phyloP scores from a whole-genome alignment of 2,888 invertebrate species.

The Alloscopus bannaensis region DNA sequence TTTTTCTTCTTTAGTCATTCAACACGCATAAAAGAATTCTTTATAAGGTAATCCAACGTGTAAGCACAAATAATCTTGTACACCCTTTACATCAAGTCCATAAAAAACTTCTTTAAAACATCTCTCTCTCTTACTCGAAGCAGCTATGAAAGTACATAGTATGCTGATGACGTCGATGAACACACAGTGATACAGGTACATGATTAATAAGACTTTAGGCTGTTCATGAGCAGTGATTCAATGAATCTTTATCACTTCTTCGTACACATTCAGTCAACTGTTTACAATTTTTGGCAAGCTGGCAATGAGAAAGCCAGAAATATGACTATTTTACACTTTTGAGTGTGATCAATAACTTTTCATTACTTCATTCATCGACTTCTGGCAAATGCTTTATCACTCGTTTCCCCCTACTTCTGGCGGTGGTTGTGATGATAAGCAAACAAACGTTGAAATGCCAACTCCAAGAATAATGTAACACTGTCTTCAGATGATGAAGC shows the following conservation, averaged over 20 bases:
- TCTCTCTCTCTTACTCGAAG: too few species aligned
- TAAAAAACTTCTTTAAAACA: conserved; percentile 15
- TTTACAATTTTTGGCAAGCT: conserved; percentile 15
- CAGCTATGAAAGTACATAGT: conserved; percentile 36
- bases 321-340: conserved; percentile 35
- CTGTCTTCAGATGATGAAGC: too few species aligned
- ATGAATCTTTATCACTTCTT: not conserved
- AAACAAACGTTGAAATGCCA: too few species aligned
- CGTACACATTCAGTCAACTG: not conserved
- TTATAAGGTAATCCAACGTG: conserved; percentile 43
- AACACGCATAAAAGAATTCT: conserved; percentile 53
- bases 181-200: conserved; percentile 41
- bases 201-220: conserved; percentile 38
- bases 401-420: too few species aligned
- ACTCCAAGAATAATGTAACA: too few species aligned
- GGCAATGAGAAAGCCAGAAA: conserved; percentile 44
- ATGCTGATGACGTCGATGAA: conserved; percentile 38
- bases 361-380: conserved; percentile 24
- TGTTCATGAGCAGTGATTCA: conserved; percentile 32
- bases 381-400: too few species aligned
- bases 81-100: conserved; percentile 24
- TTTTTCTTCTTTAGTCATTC: conserved; percentile 45
- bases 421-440: too few species aligned
- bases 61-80: conserved; percentile 22
- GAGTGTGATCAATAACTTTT: conserved; percentile 25